These are phyloP conservation scores for Diploscapter pachys DNA, from an alignment of 1,140 invertebrate genomes.

Conservation along the genomic window DNA sequence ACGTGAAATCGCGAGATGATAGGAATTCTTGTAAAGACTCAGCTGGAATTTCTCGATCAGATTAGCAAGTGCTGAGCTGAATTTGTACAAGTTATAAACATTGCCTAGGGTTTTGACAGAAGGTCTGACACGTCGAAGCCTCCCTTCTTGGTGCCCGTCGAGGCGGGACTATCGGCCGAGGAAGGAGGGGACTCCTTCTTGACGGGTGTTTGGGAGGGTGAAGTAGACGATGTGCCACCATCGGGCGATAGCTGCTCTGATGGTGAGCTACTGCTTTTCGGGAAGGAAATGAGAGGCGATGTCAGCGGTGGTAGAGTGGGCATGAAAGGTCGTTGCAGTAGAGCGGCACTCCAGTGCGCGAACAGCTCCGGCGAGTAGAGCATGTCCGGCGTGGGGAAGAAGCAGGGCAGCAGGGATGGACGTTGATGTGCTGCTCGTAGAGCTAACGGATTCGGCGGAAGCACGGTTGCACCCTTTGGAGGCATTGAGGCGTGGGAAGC, in stretches of 20 bases:
- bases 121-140: constrained; percentile 39
- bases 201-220: constrained; percentile 18
- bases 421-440: not conserved
- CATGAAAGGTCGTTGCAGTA: constrained; percentile 22
- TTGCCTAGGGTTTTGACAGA: constrained; percentile 20
- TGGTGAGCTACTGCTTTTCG: not conserved
- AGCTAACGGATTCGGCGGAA: not conserved
- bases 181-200: too few relatives aligned
- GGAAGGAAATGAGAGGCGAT: constrained; percentile 9
- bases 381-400: constrained; percentile 19
- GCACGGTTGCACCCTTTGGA: constrained; percentile 1
- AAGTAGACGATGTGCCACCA: not conserved
- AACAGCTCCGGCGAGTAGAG: constrained; percentile 23
- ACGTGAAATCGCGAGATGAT: too few relatives aligned
- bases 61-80: too few relatives aligned
- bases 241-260: constrained; percentile 4
- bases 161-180: not conserved
- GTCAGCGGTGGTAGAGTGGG: not conserved
- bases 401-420: constrained; percentile 1
- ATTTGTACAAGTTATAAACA: too few relatives aligned
- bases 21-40: too few relatives aligned
- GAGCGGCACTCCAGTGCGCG: constrained; percentile 19
- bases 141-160: constrained; percentile 20
- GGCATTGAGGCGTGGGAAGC: not conserved
- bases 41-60: too few relatives aligned